Base-by-base conservation (phyloP, 2,888 invertebrate species). In the Drosophila quinaria region DNA sequence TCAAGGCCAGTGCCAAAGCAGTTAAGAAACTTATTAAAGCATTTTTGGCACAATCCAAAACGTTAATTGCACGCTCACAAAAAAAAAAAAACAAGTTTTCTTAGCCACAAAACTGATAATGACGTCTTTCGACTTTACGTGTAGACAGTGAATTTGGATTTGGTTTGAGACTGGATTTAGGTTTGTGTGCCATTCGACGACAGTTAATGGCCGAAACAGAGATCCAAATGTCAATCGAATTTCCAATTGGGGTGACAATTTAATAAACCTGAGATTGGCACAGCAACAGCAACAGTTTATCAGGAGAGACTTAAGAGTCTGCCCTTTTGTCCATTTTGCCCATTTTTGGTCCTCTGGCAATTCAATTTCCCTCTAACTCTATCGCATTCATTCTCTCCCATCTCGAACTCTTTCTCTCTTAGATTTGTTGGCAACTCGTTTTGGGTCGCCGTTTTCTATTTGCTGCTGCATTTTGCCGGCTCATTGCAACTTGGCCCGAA, bases 401-500 rank as follows among this genome's bases (percentile, higher is more conserved):
- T 46, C 8, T 25, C 9, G 35, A 22, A 37, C 29, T 22, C 31
- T 60, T 9, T 46, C 13, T 55, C 29, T 55, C 33, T 37, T 42
- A 46, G 58, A 49, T 64, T 72, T 59, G 61, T 51, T 55, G 77
- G 67, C 74, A 83, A 77, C 83, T 79, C 79, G 82, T 81, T 71
- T 80, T 80, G 49, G 63, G 41, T 59, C 70, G 56, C 67, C 65
- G 22, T 64, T 70, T 78, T 80, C 69, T 76, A 76, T 64, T 78
- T 73, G 84, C 80, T 81, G 80, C 78, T 74, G 87, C 80, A 80
- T 83, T 85, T 87, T 88, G 87, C 87, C 87, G 87, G 88, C 81
- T 87, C 82, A 88, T 88, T 87, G 84, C 81, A 87, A 74, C 79
- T 85, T 87, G 86, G 81, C 84, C 80, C 74, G 80, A 87, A 80